A percentile compares a stretch with the other conserved stretches of the same genome.
phyloP scores from a whole-genome alignment of 2,113 vertebrate species.

The Bufo bufo region DNA sequence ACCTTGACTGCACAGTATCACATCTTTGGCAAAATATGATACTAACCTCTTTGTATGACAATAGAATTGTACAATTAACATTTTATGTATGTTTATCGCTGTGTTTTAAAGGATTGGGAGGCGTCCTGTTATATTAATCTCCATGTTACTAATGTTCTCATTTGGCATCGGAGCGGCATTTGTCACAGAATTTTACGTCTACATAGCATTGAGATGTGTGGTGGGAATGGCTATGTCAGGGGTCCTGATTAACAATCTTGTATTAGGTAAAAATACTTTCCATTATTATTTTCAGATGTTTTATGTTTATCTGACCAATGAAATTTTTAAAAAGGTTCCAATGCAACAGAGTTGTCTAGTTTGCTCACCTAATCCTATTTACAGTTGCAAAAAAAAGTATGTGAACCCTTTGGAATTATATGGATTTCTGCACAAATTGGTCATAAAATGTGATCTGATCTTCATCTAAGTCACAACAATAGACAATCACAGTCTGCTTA shows the following conservation, averaged over 20 bases:
- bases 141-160: constrained; percentile 70
- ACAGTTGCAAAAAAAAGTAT: too few species aligned
- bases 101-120: constrained; percentile 78
- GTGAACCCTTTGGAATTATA: too few species aligned
- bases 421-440: too few species aligned
- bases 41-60: neutral
- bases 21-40: neutral
- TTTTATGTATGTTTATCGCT: neutral
- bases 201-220: constrained; percentile 75
- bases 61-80: neutral
- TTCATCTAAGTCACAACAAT: too few species aligned
- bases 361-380: neutral
- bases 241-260: constrained; percentile 66
- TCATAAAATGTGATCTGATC: too few species aligned
- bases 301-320: neutral
- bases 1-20: neutral
- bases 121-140: constrained; percentile 73
- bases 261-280: constrained; percentile 71
- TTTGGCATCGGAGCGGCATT: constrained; percentile 75
- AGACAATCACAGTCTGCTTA: too few species aligned
- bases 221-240: constrained; percentile 75
- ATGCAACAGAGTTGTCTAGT: too few species aligned
- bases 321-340: too few species aligned
- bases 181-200: constrained; percentile 80
- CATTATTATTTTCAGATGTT: neutral